phyloP scores from a whole-genome alignment of 2,888 invertebrate species.

The Sycophila texana region DNA sequence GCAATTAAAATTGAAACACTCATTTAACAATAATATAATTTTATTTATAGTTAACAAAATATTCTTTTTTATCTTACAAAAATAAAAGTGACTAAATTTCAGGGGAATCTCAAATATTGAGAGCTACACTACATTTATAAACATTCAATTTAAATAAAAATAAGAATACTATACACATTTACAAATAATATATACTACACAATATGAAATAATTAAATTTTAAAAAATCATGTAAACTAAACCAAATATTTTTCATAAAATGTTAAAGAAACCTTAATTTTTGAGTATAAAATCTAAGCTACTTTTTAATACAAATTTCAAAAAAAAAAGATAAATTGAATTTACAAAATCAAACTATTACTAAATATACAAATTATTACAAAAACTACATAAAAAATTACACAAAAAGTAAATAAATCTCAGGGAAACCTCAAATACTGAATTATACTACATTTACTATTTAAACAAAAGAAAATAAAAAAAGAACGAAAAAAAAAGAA shows the following conservation, averaged over 20 bases:
- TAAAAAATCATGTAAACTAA: too few species aligned
- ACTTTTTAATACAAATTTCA: neutral
- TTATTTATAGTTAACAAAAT: neutral
- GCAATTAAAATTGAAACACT: too few species aligned
- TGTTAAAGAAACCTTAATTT: too few species aligned
- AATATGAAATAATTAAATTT: too few species aligned
- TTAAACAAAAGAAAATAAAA: too few species aligned
- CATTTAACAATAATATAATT: too few species aligned
- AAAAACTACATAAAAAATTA: neutral
- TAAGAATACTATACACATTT: too few species aligned
- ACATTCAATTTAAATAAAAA: neutral
- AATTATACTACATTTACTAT: too few species aligned
- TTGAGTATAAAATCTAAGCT: too few species aligned
- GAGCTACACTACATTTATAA: neutral
- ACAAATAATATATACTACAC: too few species aligned
- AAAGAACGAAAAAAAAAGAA: neutral
- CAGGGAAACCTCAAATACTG: neutral
- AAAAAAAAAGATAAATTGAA: neutral
- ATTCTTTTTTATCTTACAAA: neutral
- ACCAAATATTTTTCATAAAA: too few species aligned
- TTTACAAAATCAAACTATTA: too few species aligned
- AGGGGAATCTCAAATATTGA: conserved; percentile 34
- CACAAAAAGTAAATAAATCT: neutral
- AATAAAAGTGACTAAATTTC: conserved; percentile 25
- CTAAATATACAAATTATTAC: neutral